Evolutionary conservation across 2,888 invertebrate genomes (phyloP).

Genomic region (Chaetoderma sp.): DNA sequence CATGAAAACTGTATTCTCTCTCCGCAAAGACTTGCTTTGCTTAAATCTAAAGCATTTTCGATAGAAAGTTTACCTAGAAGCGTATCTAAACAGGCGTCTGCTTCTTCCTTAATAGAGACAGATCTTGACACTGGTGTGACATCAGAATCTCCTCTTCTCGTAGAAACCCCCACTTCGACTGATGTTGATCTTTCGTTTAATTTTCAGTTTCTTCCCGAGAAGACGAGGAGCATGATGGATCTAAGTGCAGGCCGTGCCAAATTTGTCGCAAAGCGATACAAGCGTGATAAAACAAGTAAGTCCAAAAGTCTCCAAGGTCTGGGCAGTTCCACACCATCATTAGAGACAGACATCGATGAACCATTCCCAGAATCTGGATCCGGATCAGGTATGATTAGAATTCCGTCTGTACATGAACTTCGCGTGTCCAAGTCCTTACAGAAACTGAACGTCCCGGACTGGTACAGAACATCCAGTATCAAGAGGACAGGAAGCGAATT

Average conservation of each 20-base stretch:
- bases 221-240: conserved; percentile 61
- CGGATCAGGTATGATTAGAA: conserved; percentile 70
- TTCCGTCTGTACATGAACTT: conserved; percentile 93
- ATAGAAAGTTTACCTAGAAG: conserved; percentile 51
- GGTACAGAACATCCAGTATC: conserved; percentile 79
- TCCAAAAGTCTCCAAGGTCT: conserved; percentile 58
- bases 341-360: conserved; percentile 41
- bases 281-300: neutral
- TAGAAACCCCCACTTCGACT: conserved; percentile 53
- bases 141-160: conserved; percentile 30
- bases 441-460: conserved; percentile 93
- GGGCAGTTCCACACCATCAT: conserved; percentile 57
- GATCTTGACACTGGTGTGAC: conserved; percentile 56
- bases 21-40: conserved; percentile 40
- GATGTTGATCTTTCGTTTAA: conserved; percentile 55
- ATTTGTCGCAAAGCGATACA: conserved; percentile 40
- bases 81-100: conserved; percentile 33
- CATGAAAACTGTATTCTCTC: conserved; percentile 59
- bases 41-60: conserved; percentile 50
- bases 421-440: conserved; percentile 93
- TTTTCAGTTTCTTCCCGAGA: conserved; percentile 44
- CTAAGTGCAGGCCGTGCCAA: conserved; percentile 43
- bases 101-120: conserved; percentile 54
- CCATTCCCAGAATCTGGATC: conserved; percentile 10
- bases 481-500: conserved; percentile 55